These are phyloP conservation scores for Scolopax mira DNA, from an alignment of 2,113 vertebrate genomes.

Conservation along the genomic window DNA sequence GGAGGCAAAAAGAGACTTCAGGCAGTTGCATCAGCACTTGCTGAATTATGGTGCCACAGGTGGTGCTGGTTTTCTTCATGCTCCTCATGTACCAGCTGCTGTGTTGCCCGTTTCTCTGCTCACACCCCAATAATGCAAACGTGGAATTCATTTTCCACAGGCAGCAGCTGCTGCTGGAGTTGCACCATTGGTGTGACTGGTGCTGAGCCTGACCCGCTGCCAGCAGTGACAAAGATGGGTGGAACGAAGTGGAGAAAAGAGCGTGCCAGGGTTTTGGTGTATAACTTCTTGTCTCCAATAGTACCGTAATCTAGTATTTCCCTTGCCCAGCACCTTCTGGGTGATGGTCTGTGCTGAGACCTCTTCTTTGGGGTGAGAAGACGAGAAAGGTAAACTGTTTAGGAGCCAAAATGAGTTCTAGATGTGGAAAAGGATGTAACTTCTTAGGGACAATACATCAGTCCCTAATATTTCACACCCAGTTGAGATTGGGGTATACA, in stretches of 20 bases:
- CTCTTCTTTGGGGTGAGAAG: neutral
- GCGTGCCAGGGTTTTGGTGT: neutral
- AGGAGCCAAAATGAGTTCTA: neutral
- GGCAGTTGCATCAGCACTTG: neutral
- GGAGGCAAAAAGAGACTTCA: neutral
- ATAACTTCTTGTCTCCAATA: neutral
- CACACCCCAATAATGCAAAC: fast-evolving
- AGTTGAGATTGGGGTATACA: neutral
- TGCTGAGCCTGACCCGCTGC: neutral
- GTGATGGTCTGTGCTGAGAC: neutral
- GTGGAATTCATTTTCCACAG: neutral
- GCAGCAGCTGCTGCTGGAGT: neutral
- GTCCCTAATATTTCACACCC: neutral
- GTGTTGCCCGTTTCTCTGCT: fast-evolving
- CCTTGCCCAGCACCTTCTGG: neutral
- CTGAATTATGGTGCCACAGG: neutral
- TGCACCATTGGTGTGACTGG: neutral
- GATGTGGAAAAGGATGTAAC: neutral
- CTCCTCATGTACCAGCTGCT: fast-evolving
- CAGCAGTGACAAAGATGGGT: neutral
- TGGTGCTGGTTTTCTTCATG: neutral
- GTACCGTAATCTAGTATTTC: neutral
- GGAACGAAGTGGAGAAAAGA: neutral
- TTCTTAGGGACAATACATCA: neutral
- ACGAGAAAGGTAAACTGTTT: no score